phyloP scores from a whole-genome alignment of 2,888 invertebrate species.

The Aleiodes leptofemur region DNA sequence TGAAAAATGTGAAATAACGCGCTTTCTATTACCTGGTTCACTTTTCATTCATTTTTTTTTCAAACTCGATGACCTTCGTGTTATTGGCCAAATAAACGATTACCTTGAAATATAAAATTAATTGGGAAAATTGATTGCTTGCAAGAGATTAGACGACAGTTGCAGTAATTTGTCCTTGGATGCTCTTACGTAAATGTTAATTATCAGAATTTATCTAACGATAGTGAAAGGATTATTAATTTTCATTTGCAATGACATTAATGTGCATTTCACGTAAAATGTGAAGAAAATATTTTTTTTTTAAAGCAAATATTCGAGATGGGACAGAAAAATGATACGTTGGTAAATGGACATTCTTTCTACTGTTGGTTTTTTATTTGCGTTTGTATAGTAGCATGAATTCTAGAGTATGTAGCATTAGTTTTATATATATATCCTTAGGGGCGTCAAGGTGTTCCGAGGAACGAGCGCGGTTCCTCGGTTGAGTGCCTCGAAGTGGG shows the following conservation, averaged over 20 bases:
- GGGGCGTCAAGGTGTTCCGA: constrained; percentile 46
- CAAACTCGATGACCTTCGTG: background rate
- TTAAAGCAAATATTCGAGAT: too few relatives aligned
- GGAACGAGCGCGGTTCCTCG: constrained; percentile 48
- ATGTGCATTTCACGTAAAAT: constrained; percentile 3
- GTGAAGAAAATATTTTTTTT: background rate
- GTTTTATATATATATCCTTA: constrained; percentile 49
- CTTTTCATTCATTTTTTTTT: background rate
- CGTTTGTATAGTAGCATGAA: constrained; percentile 11
- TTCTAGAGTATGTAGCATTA: constrained; percentile 24
- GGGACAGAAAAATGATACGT: background rate
- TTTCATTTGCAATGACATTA: background rate
- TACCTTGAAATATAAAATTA: constrained; percentile 10
- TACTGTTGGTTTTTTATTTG: constrained; percentile 25
- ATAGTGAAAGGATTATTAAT: constrained; percentile 17
- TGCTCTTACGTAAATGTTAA: constrained; percentile 16
- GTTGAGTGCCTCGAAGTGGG: constrained; percentile 50
- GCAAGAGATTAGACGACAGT: background rate
- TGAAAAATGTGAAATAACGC: background rate
- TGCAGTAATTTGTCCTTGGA: constrained; percentile 10
- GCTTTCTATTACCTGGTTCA: constrained; percentile 11
- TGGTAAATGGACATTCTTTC: constrained; percentile 4
- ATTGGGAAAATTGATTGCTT: background rate
- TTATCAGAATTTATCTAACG: background rate
- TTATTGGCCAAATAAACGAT: constrained; percentile 15